Evolutionary conservation across 2,888 invertebrate genomes (phyloP).

Genomic region (Dorcus hopei): DNA sequence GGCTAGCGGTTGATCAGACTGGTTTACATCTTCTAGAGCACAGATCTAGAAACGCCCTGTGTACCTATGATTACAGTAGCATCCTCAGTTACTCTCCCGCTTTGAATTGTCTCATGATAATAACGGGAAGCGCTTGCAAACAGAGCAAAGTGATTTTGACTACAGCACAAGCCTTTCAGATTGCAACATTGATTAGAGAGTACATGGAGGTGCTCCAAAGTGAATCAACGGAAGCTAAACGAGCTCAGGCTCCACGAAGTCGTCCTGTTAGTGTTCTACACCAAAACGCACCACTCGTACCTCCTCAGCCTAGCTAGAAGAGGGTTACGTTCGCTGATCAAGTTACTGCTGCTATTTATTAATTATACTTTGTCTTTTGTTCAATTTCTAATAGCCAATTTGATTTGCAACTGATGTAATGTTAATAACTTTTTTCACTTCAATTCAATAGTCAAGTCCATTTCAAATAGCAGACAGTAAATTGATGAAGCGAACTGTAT

Average conservation of each 20-base stretch:
- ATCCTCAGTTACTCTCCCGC: constrained; percentile 90
- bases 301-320: constrained; percentile 59
- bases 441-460: not conserved
- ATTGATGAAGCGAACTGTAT: constrained; percentile 17
- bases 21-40: constrained; percentile 89
- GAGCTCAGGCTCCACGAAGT: constrained; percentile 38
- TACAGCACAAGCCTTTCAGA: constrained; percentile 90
- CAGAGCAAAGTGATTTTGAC: constrained; percentile 89
- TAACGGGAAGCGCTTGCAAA: constrained; percentile 85
- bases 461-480: constrained; percentile 15
- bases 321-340: constrained; percentile 51
- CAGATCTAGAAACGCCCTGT: constrained; percentile 81
- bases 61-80: constrained; percentile 87
- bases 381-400: not conserved
- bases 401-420: not conserved
- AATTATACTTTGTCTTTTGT: constrained; percentile 7
- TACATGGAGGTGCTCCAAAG: constrained; percentile 64
- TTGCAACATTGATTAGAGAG: constrained; percentile 87
- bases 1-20: constrained; percentile 90
- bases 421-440: not conserved
- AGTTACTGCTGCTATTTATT: constrained; percentile 41
- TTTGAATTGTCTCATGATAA: constrained; percentile 88
- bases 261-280: constrained; percentile 52
- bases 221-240: constrained; percentile 37
- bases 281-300: constrained; percentile 56